These are phyloP conservation scores for Leucoraja ocellata DNA, from an alignment of 2,797 vertebrate species.

Conservation along the genomic window DNA sequence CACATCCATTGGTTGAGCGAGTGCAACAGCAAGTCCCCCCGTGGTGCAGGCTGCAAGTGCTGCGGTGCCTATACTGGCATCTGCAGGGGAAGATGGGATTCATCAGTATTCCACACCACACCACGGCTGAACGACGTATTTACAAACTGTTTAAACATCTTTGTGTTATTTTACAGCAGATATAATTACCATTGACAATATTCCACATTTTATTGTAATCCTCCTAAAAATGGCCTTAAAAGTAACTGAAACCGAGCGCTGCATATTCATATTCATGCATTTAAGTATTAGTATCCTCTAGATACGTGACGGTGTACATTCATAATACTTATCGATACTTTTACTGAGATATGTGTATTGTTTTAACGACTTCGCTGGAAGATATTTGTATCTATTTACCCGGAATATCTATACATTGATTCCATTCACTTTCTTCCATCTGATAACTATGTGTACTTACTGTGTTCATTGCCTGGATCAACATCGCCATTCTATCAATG, in stretches of 20 bases:
- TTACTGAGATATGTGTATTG: no score
- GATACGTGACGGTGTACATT: no score
- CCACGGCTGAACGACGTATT: not conserved
- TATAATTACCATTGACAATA: not conserved
- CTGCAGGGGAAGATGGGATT: conserved; percentile 47
- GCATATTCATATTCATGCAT: not conserved
- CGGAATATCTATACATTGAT: no score
- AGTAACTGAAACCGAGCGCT: not conserved
- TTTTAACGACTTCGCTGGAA: no score
- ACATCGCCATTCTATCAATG: no score
- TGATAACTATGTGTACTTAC: no score
- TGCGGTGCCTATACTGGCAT: conserved; percentile 57
- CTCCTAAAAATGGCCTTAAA: not conserved
- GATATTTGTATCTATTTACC: no score
- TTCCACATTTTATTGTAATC: not conserved
- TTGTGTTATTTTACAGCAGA: not conserved
- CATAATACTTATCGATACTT: no score
- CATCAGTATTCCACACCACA: not conserved
- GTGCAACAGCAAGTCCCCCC: conserved; percentile 70
- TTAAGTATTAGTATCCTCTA: no score
- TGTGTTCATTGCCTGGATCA: no score
- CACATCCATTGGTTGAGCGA: conserved; percentile 79
- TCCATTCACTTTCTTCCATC: no score
- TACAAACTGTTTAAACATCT: not conserved
- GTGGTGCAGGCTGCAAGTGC: conserved; percentile 77